Evolutionary conservation across 2,113 vertebrate species (phyloP).

Genomic region (Cariama cristata): DNA sequence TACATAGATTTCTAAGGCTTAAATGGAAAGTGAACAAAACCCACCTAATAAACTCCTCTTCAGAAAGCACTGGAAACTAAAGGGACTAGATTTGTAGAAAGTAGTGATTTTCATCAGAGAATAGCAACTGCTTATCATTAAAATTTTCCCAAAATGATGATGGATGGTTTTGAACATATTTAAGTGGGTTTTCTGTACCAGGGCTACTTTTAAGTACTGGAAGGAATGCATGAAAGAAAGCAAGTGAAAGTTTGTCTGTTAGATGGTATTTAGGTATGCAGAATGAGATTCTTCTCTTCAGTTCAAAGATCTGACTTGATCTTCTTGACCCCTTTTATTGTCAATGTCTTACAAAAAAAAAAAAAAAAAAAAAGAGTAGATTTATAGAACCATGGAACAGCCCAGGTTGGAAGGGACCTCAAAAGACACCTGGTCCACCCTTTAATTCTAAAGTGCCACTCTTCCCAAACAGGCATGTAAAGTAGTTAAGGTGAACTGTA

Average conservation of each 20-base stretch:
- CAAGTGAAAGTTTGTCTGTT: not conserved
- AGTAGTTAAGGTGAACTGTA: not conserved
- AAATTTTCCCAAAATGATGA: not conserved
- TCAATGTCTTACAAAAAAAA: not conserved
- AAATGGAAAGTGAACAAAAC: not conserved
- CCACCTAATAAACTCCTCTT: not conserved
- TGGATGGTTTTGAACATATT: not conserved
- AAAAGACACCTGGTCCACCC: not conserved
- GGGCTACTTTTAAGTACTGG: not conserved
- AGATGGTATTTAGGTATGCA: not conserved
- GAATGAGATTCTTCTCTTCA: not conserved
- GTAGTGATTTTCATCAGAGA: not conserved
- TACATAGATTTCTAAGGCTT: not conserved
- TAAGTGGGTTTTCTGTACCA: not conserved
- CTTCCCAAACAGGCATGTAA: not conserved
- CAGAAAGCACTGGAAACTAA: not conserved
- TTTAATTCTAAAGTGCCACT: not conserved
- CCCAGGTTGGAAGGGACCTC: not conserved
- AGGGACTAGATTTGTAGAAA: not conserved
- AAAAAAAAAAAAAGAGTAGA: not conserved
- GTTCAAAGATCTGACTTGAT: not conserved
- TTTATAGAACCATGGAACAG: not conserved
- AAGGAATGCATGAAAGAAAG: not conserved
- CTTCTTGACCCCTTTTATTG: not conserved
- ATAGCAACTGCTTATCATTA: not conserved